Evolutionary conservation across 2,797 vertebrate species (phyloP).

Genomic region (Melanotaenia nigrans): DNA sequence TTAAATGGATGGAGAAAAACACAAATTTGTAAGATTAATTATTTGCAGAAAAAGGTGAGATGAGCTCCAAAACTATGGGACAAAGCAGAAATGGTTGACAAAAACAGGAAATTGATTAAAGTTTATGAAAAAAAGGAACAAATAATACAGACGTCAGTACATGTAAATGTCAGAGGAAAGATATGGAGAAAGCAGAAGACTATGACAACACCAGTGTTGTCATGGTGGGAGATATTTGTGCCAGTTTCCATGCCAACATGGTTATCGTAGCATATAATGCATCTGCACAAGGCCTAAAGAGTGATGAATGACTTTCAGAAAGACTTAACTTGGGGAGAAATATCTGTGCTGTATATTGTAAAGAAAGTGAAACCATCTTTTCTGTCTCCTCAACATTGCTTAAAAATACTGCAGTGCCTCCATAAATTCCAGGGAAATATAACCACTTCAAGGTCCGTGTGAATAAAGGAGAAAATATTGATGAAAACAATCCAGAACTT

Average conservation of each 20-base stretch:
- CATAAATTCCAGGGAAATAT: slow-evolving; percentile 29
- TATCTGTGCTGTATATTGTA: not conserved
- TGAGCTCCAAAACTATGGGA: not conserved
- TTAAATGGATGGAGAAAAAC: slow-evolving; percentile 59
- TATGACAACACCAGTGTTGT: slow-evolving; percentile 37
- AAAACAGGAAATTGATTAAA: not conserved
- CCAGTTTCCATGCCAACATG: slow-evolving; percentile 74
- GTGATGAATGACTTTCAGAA: slow-evolving; percentile 47
- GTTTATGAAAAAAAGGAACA: not conserved
- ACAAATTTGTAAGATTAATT: slow-evolving; percentile 54
- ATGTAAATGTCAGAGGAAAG: slow-evolving; percentile 11
- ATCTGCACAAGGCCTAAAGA: slow-evolving; percentile 38
- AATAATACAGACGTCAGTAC: slow-evolving; percentile 1
- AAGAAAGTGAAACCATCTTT: slow-evolving; percentile 14
- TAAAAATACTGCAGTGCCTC: slow-evolving; percentile 23
- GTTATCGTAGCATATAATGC: slow-evolving; percentile 32
- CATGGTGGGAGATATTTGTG: slow-evolving; percentile 48
- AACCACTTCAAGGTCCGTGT: slow-evolving; percentile 58
- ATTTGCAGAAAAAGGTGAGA: slow-evolving; percentile 24
- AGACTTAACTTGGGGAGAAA: slow-evolving; percentile 26
- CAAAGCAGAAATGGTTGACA: not conserved
- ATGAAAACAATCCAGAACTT: slow-evolving; percentile 39
- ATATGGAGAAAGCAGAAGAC: slow-evolving; percentile 12
- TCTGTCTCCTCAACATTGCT: slow-evolving; percentile 10
- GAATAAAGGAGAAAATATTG: slow-evolving; percentile 42